Base-by-base conservation (phyloP, 2,113 vertebrate species). In the Stigmatopora nigra region DNA sequence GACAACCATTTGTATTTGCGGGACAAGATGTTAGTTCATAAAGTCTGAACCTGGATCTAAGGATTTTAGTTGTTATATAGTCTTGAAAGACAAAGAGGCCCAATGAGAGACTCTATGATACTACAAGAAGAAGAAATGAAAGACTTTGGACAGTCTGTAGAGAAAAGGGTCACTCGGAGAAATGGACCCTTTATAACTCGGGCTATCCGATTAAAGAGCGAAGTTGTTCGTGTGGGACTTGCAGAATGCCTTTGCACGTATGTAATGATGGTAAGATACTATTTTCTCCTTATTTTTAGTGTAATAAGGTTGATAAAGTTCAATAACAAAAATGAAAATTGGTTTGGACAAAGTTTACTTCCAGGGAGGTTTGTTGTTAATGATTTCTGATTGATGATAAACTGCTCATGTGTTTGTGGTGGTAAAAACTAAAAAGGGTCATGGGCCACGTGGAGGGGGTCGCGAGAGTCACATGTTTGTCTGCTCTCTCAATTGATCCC, bases 241-340 rank as follows among this genome's bases (percentile, higher is more conserved):
- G 92, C 90, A 0, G 93, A 95, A 83, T 59, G 76, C 7, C 72
- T 94, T 19, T 86, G 89, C 78, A 93, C 90, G 0, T 95, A 89
- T 65, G 70, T 93, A 61, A 90, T 95, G 92, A 94, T 94, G 93
- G 93, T 94, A 86, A 86, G 89, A 72, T 49, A 72, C 59, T 46
- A 17, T 44, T 25, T 25, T 19, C 41, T 61, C 46, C 46, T 49
- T 10, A 13, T 7, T 59, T 48, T 36, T 7, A 7, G 38, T 41
- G 19, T 63, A 46, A n/a, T 9, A 15, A 47, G 15, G 5, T 35
- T 15, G 25, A 49, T 9, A 11, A 45, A 10, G 3, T n/a, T 61
- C 9, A 20, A 20, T 16, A 48, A 51, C 19, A 56, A 56, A 55
- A 56, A 35, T 11, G 1, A 35, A 5, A 20, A n/a, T 25, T 63